A percentile compares a stretch with the other conserved stretches of the same genome.
Evolutionary conservation across 2,888 invertebrate species (phyloP).

Genomic region (Incurvaria masculella): DNA sequence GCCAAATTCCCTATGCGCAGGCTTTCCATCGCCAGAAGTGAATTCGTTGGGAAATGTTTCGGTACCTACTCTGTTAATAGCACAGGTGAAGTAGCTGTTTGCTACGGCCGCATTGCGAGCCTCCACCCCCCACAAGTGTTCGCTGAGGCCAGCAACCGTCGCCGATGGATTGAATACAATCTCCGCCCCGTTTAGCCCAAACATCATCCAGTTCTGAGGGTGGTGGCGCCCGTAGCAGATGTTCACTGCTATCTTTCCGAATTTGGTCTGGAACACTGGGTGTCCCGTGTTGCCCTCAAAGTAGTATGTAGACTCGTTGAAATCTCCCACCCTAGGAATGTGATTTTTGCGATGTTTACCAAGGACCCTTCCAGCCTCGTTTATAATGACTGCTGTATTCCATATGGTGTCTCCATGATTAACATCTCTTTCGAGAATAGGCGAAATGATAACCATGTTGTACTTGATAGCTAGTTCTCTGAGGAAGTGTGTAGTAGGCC

Average conservation of each 20-base stretch:
- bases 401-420: conserved; percentile 84
- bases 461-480: conserved; percentile 73
- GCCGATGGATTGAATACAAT: conserved; percentile 99
- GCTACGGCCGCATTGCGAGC: conserved; percentile 97
- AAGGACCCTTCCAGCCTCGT: conserved; percentile 77
- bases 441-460: conserved; percentile 92
- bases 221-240: conserved; percentile 99
- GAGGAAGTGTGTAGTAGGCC: conserved; percentile 81
- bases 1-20: conserved; percentile 86
- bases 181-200: conserved; percentile 96
- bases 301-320: conserved; percentile 98
- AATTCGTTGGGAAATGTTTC: conserved; percentile 70
- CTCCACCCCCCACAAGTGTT: conserved; percentile 94
- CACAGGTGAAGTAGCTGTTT: conserved; percentile 93
- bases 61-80: conserved; percentile 91
- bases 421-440: conserved; percentile 93
- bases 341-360: conserved; percentile 98
- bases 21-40: conserved; percentile 61
- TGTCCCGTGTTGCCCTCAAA: conserved; percentile 96
- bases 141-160: conserved; percentile 77
- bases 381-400: conserved; percentile 95
- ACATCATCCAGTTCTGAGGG: conserved; percentile 98
- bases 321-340: conserved; percentile 96
- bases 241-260: conserved; percentile 88
- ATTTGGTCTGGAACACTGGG: conserved; percentile 87